These are phyloP conservation scores for Alloscopus bannaensis DNA, from an alignment of 2,888 invertebrate species.

Conservation along the genomic window DNA sequence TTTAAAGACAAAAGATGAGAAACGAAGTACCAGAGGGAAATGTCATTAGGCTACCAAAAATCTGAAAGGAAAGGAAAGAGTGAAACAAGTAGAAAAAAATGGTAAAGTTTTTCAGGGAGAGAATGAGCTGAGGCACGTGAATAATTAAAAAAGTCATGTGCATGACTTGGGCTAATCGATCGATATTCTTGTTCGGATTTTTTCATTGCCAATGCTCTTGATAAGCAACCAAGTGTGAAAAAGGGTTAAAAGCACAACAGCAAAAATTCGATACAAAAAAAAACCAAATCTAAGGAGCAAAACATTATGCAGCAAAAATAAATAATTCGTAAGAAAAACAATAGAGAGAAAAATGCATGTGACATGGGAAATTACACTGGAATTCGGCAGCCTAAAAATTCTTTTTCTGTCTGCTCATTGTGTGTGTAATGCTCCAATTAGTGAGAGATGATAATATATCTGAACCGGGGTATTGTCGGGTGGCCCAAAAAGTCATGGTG, in stretches of 20 bases:
- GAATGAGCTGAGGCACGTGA: constrained; percentile 13
- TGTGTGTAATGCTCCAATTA: constrained; percentile 59
- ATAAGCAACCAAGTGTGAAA: constrained; percentile 38
- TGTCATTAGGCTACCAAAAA: background rate
- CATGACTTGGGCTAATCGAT: constrained; percentile 48
- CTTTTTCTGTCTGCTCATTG: constrained; percentile 42
- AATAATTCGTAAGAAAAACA: background rate
- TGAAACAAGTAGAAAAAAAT: background rate
- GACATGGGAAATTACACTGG: constrained; percentile 59
- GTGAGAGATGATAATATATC: constrained; percentile 38
- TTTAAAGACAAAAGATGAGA: background rate
- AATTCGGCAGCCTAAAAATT: constrained; percentile 53
- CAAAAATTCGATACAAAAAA: constrained; percentile 29
- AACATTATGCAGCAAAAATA: background rate
- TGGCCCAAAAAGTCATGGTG: background rate
- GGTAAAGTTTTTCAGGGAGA: background rate
- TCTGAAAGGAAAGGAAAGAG: background rate
- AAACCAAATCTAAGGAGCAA: background rate
- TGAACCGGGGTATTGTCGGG: background rate
- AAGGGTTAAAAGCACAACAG: constrained; percentile 39
- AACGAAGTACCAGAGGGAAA: constrained; percentile 2
- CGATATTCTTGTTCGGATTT: constrained; percentile 59
- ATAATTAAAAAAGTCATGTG: constrained; percentile 46
- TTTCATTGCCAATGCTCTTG: too few relatives aligned
- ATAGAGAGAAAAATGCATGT: background rate